Base-by-base conservation (phyloP, 2,113 vertebrate genomes). In the Urocynchramus pylzowi region DNA sequence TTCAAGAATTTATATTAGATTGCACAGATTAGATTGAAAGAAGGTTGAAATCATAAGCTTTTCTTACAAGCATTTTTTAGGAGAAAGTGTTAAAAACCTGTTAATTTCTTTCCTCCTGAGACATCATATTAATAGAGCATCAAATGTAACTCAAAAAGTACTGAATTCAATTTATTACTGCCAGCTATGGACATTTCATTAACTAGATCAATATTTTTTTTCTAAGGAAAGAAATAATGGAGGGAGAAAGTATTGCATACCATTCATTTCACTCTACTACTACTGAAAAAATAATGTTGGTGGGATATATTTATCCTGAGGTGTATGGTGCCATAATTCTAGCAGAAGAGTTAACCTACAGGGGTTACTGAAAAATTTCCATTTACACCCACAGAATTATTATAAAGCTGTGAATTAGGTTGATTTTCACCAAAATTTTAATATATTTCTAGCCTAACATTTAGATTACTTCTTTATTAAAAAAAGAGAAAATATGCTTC, bases 401-500 rank as follows among this genome's bases (percentile, higher is more conserved):
- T 68, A 31, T 3, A 37, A 44, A 88, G 5, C 13, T 54, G 23
- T 49, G 27, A 90, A 76, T 11, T 2, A 49, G 10, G 5, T 16
- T 47, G 18, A 16, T 47, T 80, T 76, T 56, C 20, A 73, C 19
- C 15, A 44, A 76, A 57, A 56, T 71, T 78, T 63, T 2, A 39
- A 71, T 53, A 0, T 1, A 14, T 93, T 84, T 11, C 24, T 56
- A 82, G 11, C 28, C 6, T 53, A 70, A 54, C 7, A 15, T 4
- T 49, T 35, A 71, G 4, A 63, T 27, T 65, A 2, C 7, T 57
- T 57, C 10, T 81, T 22, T 67, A 26, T 41, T 15, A 4, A 30
- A 27, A 14, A 39, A 8, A 4, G 5, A 9, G 0, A 12, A 57
- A 8, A 5, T 33, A 37, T 42, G 0, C 24, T 31, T 61, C 21